phyloP scores from a whole-genome alignment of 2,113 vertebrate genomes.

The Oxygymnocypris stewartii region DNA sequence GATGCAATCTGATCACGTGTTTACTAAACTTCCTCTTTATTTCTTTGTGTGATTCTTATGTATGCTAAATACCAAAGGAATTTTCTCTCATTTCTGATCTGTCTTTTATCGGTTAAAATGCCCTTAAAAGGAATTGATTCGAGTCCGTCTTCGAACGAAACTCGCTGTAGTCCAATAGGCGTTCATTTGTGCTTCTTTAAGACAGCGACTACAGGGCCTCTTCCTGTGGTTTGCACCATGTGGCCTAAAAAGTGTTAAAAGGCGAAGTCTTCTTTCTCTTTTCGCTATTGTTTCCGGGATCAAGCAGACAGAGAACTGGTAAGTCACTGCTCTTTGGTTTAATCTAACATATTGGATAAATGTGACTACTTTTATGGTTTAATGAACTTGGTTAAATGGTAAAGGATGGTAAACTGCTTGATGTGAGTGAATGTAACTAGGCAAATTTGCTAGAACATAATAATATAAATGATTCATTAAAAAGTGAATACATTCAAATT shows the following conservation, averaged over 20 bases:
- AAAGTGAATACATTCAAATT: neutral
- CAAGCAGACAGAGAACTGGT: slow-evolving; percentile 27
- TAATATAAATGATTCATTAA: neutral
- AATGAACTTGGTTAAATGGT: neutral
- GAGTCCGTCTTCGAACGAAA: slow-evolving; percentile 38
- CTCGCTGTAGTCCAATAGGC: slow-evolving; percentile 35
- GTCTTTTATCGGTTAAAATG: slow-evolving; percentile 49
- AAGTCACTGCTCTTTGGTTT: slow-evolving; percentile 38
- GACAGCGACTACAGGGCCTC: slow-evolving; percentile 56
- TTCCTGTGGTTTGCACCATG: slow-evolving; percentile 76
- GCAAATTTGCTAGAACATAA: neutral
- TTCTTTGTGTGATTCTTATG: slow-evolving; percentile 28
- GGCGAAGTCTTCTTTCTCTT: slow-evolving; percentile 70
- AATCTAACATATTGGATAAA: neutral
- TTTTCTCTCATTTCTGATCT: slow-evolving; percentile 32
- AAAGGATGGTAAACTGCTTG: neutral
- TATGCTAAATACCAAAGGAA: slow-evolving; percentile 51
- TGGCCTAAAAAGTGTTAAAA: slow-evolving; percentile 71
- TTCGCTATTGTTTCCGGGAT: slow-evolving; percentile 68
- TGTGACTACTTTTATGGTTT: neutral
- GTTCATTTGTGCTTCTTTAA: slow-evolving; percentile 45
- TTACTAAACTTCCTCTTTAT: slow-evolving; percentile 36
- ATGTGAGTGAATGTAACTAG: neutral
- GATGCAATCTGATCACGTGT: slow-evolving; percentile 43
- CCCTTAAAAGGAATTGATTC: slow-evolving; percentile 64